These are phyloP conservation scores for Bombus turneri DNA, from an alignment of 1,140 invertebrate species.

Conservation along the genomic window DNA sequence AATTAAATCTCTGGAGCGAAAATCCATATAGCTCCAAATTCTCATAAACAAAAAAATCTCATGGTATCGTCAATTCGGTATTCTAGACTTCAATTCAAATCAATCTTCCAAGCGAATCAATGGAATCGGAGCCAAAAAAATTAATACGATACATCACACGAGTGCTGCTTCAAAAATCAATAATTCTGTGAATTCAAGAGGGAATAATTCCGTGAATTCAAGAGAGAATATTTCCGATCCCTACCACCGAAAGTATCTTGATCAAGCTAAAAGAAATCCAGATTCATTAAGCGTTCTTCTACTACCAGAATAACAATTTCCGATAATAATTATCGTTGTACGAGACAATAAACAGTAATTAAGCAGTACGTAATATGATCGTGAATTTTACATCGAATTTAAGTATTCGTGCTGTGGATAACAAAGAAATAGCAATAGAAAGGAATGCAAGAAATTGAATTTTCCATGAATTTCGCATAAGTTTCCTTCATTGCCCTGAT, in stretches of 20 bases:
- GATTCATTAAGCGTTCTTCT: constrained; percentile 42
- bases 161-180: background rate
- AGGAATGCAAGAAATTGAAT: background rate
- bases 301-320: constrained; percentile 23
- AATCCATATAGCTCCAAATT: background rate
- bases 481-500: too few relatives aligned
- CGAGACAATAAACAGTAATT: constrained; percentile 18
- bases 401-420: background rate
- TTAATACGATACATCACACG: background rate
- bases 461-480: background rate
- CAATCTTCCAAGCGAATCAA: constrained; percentile 5
- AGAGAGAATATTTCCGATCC: background rate
- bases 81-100: background rate
- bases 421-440: background rate
- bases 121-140: background rate
- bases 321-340: background rate
- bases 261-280: constrained; percentile 10
- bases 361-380: constrained; percentile 9
- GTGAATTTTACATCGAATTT: too few relatives aligned
- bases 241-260: background rate
- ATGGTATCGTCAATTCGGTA: background rate
- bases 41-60: background rate
- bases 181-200: background rate
- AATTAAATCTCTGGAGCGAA: background rate
- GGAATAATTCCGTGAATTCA: background rate